Percentiles rank a stretch among this genome's conserved stretches.
These are phyloP conservation scores for Thripadectes ignobilis DNA, from an alignment of 2,797 vertebrate species.

Conservation along the genomic window DNA sequence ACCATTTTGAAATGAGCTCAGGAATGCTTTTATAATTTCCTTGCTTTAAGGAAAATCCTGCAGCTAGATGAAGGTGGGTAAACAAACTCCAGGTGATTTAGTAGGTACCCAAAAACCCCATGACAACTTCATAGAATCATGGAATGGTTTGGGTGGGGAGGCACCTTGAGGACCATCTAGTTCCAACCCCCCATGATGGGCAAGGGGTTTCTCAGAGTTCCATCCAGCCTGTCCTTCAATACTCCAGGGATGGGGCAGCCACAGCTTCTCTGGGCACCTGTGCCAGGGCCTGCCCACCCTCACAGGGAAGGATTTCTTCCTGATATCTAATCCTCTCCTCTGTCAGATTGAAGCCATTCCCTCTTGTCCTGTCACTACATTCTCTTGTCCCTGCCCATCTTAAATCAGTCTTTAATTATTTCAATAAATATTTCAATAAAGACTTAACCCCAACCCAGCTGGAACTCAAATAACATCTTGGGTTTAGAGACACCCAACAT, in stretches of 20 bases:
- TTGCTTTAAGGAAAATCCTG: background rate
- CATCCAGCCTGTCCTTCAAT: background rate
- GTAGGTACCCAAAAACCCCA: rapidly evolving
- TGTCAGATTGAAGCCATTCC: background rate
- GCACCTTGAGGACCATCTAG: background rate
- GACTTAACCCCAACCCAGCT: background rate
- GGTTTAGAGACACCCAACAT: background rate
- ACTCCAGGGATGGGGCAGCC: background rate
- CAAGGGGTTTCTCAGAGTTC: background rate
- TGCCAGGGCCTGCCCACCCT: background rate
- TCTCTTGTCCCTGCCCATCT: background rate
- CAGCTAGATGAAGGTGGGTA: background rate
- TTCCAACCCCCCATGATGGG: background rate
- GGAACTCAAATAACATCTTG: background rate
- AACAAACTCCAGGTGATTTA: background rate
- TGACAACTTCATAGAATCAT: background rate
- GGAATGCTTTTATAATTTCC: background rate
- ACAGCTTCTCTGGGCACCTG: background rate
- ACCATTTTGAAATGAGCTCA: background rate
- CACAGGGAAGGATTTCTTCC: background rate
- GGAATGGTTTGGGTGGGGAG: background rate
- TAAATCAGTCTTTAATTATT: background rate
- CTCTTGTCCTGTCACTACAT: background rate
- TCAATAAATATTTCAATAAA: background rate
- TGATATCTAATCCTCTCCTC: background rate